These are phyloP conservation scores for Calameuta filiformis DNA, from an alignment of 2,888 invertebrate species.

Conservation along the genomic window DNA sequence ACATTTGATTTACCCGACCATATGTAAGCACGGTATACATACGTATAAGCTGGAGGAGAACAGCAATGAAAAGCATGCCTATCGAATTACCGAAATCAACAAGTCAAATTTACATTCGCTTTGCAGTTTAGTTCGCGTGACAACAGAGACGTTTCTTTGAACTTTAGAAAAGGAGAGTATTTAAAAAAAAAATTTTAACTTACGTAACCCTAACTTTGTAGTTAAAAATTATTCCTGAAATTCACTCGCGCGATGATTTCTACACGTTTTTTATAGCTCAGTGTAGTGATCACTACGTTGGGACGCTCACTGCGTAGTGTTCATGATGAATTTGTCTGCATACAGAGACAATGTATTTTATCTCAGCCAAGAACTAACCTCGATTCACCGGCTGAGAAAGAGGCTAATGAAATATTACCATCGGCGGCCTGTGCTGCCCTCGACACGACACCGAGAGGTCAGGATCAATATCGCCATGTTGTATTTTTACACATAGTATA, in stretches of 20 bases:
- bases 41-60: background rate
- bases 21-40: background rate
- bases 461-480: background rate
- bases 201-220: background rate
- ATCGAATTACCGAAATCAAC: background rate
- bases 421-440: background rate
- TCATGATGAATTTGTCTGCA: background rate
- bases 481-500: background rate
- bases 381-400: background rate
- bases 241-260: background rate
- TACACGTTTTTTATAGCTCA: background rate
- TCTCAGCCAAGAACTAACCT: background rate
- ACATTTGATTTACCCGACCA: background rate
- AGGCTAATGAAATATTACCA: background rate
- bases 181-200: background rate
- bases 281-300: background rate
- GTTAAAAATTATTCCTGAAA: background rate
- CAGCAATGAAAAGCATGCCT: background rate
- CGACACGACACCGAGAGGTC: background rate
- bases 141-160: background rate
- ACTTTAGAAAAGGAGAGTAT: background rate
- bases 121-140: background rate
- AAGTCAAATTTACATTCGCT: background rate
- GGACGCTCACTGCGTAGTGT: background rate
- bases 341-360: background rate